These are phyloP conservation scores for Strongylocentrotus purpuratus DNA, from an alignment of 35 echinoderm and acorn worm genomes.

Conservation along the genomic window DNA sequence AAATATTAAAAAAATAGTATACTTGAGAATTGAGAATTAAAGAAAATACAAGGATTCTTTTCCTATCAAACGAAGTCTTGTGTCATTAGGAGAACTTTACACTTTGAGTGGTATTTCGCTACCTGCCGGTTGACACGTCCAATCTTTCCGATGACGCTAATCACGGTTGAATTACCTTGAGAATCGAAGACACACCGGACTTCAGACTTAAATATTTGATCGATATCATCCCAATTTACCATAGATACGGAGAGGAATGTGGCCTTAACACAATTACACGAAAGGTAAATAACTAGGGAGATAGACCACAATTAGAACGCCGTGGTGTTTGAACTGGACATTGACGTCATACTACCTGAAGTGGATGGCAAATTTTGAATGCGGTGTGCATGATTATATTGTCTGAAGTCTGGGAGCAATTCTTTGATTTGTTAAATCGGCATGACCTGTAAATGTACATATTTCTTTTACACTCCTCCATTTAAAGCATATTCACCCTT, in stretches of 20 bases:
- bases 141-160: not conserved
- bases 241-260: not conserved
- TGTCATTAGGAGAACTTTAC: not conserved
- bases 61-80: not conserved
- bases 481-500: too few relatives aligned
- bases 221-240: not conserved
- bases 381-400: not conserved
- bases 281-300: not conserved
- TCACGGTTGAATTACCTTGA: constrained; percentile 1
- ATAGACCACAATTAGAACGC: constrained; percentile 3
- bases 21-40: too few relatives aligned
- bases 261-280: constrained; percentile 9
- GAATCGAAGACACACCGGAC: not conserved
- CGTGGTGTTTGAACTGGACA: not conserved
- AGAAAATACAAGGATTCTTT: too few relatives aligned
- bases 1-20: too few relatives aligned
- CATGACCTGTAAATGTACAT: too few relatives aligned
- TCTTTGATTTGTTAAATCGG: too few relatives aligned
- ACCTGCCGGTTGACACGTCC: not conserved
- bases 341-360: not conserved
- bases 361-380: not conserved
- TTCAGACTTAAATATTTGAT: not conserved
- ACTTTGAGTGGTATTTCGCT: not conserved
- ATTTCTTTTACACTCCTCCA: too few relatives aligned
- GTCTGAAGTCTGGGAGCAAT: not conserved